Evolutionary conservation across 2,888 invertebrate genomes (phyloP).

Genomic region (Holacanthella duospinosa): DNA sequence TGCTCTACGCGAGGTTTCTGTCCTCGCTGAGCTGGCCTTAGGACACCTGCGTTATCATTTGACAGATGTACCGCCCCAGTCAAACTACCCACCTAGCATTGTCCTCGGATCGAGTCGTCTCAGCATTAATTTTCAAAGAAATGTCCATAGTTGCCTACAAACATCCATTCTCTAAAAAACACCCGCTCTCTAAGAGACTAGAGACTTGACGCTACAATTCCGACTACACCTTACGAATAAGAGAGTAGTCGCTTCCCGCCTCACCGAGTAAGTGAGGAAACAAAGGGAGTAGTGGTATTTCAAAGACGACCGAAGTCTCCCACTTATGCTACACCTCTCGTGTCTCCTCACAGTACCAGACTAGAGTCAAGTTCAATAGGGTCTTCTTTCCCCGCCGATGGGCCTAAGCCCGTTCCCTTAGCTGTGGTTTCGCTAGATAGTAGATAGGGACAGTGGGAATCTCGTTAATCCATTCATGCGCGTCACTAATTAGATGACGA

Average conservation of each 20-base stretch:
- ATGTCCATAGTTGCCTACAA: too few species aligned
- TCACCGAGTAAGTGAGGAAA: slow-evolving; percentile 49
- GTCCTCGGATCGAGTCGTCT: slow-evolving; percentile 48
- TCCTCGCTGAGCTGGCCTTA: slow-evolving; percentile 55
- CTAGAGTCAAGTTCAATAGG: slow-evolving; percentile 58
- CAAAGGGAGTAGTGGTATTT: slow-evolving; percentile 48
- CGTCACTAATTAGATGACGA: slow-evolving; percentile 54
- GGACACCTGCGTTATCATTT: slow-evolving; percentile 56
- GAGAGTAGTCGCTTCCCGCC: slow-evolving; percentile 43
- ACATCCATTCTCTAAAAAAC: too few species aligned
- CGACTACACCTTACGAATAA: slow-evolving; percentile 39
- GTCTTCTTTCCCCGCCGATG: slow-evolving; percentile 62
- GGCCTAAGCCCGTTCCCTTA: slow-evolving; percentile 58
- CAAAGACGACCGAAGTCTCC: slow-evolving; percentile 41
- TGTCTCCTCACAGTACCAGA: slow-evolving; percentile 54
- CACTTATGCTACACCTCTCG: slow-evolving; percentile 54
- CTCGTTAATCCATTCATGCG: slow-evolving; percentile 52
- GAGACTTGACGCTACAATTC: too few species aligned
- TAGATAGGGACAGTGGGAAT: slow-evolving; percentile 51
- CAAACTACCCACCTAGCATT: slow-evolving; percentile 55
- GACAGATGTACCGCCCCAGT: slow-evolving; percentile 58
- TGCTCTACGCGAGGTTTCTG: slow-evolving; percentile 54
- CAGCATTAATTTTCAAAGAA: too few species aligned
- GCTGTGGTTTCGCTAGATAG: slow-evolving; percentile 52
- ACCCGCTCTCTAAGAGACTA: too few species aligned